Conservation (phyloP, 2,113 vertebrate genomes). For the Grammomys surdaster region DNA sequence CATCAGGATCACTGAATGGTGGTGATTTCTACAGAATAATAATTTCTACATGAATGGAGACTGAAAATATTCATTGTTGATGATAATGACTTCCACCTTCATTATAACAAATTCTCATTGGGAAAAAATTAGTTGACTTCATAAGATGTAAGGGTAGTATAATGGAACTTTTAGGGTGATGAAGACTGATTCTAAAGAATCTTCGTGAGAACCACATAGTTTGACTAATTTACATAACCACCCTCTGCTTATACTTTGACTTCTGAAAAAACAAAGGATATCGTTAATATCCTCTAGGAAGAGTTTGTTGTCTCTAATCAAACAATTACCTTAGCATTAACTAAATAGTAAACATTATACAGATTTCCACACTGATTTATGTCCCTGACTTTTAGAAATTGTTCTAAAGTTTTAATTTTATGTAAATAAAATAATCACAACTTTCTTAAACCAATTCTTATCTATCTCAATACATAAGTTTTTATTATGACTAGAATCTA, state of each 20-base stretch:
- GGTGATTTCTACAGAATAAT: constrained; percentile 41
- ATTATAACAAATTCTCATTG: constrained; percentile 54
- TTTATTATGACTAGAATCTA: background rate
- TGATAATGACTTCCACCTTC: constrained; percentile 43
- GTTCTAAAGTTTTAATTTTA: background rate
- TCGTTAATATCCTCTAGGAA: background rate
- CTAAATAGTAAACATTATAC: constrained; percentile 34
- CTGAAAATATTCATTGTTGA: constrained; percentile 57
- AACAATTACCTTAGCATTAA: constrained; percentile 20
- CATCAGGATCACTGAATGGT: constrained; percentile 59
- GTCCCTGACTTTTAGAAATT: constrained; percentile 40
- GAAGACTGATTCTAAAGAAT: constrained; percentile 6
- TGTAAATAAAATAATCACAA: constrained; percentile 12
- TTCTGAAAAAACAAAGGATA: constrained; percentile 23
- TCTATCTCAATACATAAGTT: background rate
- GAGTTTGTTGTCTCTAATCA: constrained; percentile 28
- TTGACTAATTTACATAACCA: constrained; percentile 30
- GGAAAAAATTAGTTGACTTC: background rate
- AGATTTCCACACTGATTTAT: background rate
- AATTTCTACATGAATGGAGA: constrained; percentile 61
- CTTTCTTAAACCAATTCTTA: background rate
- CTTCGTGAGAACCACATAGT: background rate
- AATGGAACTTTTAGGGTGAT: background rate
- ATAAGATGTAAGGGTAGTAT: background rate
- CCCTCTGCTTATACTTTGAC: constrained; percentile 22